A percentile compares a stretch with the other conserved stretches of the same genome.
phyloP scores from a whole-genome alignment of 1,140 invertebrate genomes.

The Eupeodes corollae region DNA sequence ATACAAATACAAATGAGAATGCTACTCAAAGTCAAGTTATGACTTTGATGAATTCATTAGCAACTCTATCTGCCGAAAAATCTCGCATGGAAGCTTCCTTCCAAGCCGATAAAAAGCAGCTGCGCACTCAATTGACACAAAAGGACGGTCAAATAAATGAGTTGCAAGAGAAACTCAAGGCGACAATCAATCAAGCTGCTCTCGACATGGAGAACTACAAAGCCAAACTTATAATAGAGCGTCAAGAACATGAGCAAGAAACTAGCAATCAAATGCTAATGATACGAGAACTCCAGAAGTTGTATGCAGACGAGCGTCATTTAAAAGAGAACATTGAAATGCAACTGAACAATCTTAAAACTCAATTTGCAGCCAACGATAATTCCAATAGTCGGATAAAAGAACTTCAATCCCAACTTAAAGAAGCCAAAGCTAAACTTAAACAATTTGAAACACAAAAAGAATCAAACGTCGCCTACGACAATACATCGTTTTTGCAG shows the following conservation, averaged over 20 bases:
- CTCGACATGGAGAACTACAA: constrained; percentile 55
- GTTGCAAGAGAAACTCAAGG: constrained; percentile 48
- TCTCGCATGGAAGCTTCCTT: constrained; percentile 71
- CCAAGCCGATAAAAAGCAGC: constrained; percentile 62
- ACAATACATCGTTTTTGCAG: constrained; percentile 45
- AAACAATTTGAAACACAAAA: constrained; percentile 37
- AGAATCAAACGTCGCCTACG: constrained; percentile 24
- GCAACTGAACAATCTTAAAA: constrained; percentile 43
- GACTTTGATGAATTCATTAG: constrained; percentile 59
- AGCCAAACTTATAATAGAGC: constrained; percentile 59
- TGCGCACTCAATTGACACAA: constrained; percentile 56
- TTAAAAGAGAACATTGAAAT: constrained; percentile 51
- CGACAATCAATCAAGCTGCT: constrained; percentile 43
- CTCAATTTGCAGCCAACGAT: constrained; percentile 31
- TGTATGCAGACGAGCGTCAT: constrained; percentile 48
- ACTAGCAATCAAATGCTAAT: constrained; percentile 60
- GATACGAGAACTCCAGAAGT: constrained; percentile 53
- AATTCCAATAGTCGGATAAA: constrained; percentile 19
- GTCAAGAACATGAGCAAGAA: constrained; percentile 67
- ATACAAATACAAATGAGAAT: constrained; percentile 26
- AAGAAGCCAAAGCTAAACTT: constrained; percentile 50
- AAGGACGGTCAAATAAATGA: constrained; percentile 52
- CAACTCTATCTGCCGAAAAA: constrained; percentile 71
- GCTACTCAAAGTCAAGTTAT: constrained; percentile 39
- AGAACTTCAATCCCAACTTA: constrained; percentile 51